Base-by-base conservation (phyloP, 1,140 invertebrate species). In the Apis cerana region DNA sequence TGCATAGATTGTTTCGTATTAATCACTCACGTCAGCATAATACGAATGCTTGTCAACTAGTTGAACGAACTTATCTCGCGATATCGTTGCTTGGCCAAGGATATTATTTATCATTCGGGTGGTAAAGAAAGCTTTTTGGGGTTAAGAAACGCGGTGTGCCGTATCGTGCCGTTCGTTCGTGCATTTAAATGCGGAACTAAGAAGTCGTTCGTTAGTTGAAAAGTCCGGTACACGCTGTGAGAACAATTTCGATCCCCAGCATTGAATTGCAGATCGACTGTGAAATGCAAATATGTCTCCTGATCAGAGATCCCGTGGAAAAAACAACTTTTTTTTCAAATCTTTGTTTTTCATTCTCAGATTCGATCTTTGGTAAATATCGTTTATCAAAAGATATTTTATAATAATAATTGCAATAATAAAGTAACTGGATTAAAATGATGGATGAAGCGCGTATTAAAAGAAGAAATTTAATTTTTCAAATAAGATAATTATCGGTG, bases 211-310 rank as follows among this genome's bases (percentile, higher is more conserved):
- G 27, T 80, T 76, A 70, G 72, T 43, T 79, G 48, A 85, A 75
- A 75, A 19, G 76, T 67, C 48, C 59, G 54, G 59, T 52, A 62
- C 54, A 43, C 58, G 21, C 23, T 19, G 52, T 33, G 71, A 23
- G 50, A 74, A 75, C 58, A 74, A 75, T 77, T 76, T 82, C 76
- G 64, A 69, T 88, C 75, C 62, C 17, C 33, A 48, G 75, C 69
- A 78, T 81, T 82, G 65, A 87, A 87, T 88, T 84, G 85, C 85
- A 84, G 76, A 86, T 87, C 62, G 59, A 19, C 62, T 61, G 68
- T 17, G 72, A 65, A 43, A 75, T 69, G 72, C 77, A 83, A 87
- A 83, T 81, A 64, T 2, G 64, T 52, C 54, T 21, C 33, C 59
- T 27, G 69, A 21, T 19, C n/a, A 5, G 21, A 62, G 23, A 70